Evolutionary conservation across 1,140 invertebrate species (phyloP), one percentile per base, ranked within the genome.

Genomic region (Parapsyche elsis): DNA sequence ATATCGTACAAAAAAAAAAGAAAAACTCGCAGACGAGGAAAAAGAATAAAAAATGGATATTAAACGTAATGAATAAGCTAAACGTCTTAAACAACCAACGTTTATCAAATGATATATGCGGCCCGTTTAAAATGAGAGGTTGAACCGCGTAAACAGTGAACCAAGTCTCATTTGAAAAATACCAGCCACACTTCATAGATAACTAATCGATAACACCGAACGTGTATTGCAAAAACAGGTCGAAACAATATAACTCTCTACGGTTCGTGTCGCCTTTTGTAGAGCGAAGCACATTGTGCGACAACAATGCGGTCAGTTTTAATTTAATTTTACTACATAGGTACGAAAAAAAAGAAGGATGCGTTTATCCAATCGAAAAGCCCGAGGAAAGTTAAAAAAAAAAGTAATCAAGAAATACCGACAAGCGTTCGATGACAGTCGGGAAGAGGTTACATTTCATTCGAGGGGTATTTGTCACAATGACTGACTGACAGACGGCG

Each of bases 61-160:
- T 71, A 30, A 71, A 38, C 10, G 67, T 71, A 71, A 71, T 71
- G 67, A 71, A 71, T 71, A 71, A 38, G 24, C 67, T 1, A 38
- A 71, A 71, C 26, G 61, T 67, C 24, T 67, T 26, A 21, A 67
- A 67, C 61, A 67, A 67, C 61, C 24, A 23, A 21, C 61, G 19
- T 67, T 67, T 67, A 67, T 67, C 61, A 67, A 67, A 67, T 67
- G 24, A 67, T 23, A 14, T 53, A 14, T 7, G 30, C 30, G 30
- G 30, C 30, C 30, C 7, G 7, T 38, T 38, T 38, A 38, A 38
- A 4, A 38, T 38, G 30, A 38, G 30, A 38, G 30, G 30, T 38
- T 7, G 30, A 38, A 38, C 2, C 30, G 30, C 30, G 7, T 7
- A 7, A 38, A 38, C 30, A 38, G 30, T 38, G 30, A 38, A 38